A percentile compares a stretch with the other conserved stretches of the same genome.
Evolutionary conservation across 2,797 vertebrate genomes (phyloP).

Genomic region (Holocentrus rufus): DNA sequence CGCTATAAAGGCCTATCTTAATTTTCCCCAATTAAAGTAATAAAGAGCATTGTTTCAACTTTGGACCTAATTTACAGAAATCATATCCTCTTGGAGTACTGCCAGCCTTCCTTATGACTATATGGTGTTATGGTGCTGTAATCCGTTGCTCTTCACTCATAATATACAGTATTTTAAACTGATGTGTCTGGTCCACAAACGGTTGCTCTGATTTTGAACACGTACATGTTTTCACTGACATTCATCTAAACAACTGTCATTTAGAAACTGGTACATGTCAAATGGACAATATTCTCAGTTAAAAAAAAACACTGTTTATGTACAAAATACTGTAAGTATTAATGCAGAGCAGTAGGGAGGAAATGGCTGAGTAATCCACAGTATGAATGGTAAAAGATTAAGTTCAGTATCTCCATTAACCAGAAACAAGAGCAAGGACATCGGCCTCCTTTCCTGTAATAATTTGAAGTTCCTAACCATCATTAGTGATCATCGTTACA

Average conservation of each 20-base stretch:
- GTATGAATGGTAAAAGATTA: too few relatives aligned
- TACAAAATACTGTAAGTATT: too few relatives aligned
- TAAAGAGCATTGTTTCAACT: constrained; percentile 78
- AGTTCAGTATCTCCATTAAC: neutral
- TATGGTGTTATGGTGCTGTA: constrained; percentile 41
- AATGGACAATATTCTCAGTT: neutral
- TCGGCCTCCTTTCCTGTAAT: constrained; percentile 12
- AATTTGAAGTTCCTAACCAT: constrained; percentile 13
- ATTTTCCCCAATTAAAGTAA: constrained; percentile 73
- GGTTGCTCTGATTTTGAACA: constrained; percentile 6
- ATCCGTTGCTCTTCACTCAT: constrained; percentile 49
- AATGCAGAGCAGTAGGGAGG: too few relatives aligned
- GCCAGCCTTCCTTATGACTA: constrained; percentile 58
- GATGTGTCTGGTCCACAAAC: constrained; percentile 2
- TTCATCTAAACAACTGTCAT: neutral
- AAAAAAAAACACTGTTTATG: too few relatives aligned
- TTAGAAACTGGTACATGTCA: neutral
- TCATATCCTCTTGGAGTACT: constrained; percentile 57
- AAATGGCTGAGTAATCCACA: too few relatives aligned
- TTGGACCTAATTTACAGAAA: constrained; percentile 76
- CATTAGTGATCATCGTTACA: constrained; percentile 45
- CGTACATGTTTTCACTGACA: neutral
- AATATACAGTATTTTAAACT: constrained; percentile 43
- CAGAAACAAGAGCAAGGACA: neutral
- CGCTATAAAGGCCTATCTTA: constrained; percentile 66